Percentiles rank a stretch among this genome's conserved stretches.
Evolutionary conservation across 1,140 invertebrate species (phyloP).

Genomic region (Uloborus diversus): DNA sequence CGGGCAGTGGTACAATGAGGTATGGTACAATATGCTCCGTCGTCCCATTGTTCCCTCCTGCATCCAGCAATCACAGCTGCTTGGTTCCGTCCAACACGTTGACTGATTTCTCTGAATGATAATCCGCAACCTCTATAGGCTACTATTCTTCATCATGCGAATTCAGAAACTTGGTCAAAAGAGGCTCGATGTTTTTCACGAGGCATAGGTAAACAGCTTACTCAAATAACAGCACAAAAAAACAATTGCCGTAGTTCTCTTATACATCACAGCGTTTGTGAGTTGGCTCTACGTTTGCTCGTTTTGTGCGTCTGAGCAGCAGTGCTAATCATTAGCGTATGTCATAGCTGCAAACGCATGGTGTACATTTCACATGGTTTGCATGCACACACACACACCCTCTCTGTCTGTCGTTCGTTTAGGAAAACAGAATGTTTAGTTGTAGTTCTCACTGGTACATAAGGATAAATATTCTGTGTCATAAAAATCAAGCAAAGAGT

Average conservation of each 20-base stretch:
- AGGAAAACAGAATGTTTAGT: no score
- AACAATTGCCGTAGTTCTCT: neutral
- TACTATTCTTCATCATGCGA: neutral
- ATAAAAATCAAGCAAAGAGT: no score
- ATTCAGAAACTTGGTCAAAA: neutral
- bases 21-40: neutral
- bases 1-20: neutral
- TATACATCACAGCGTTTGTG: neutral
- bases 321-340: neutral
- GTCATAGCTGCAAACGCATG: neutral
- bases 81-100: neutral
- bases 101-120: conserved; percentile 26
- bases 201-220: neutral
- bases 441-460: no score
- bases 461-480: no score
- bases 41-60: neutral
- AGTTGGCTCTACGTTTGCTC: neutral
- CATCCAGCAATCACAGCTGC: conserved; percentile 3
- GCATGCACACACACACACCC: no score
- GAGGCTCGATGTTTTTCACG: neutral
- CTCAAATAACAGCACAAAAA: neutral
- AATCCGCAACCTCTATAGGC: conserved; percentile 17
- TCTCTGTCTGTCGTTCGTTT: no score
- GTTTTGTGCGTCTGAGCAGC: neutral
- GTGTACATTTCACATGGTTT: neutral